A percentile compares a stretch with the other conserved stretches of the same genome.
phyloP scores from a whole-genome alignment of 2,797 vertebrate genomes.

The Sternarchorhynchus goeldii region DNA sequence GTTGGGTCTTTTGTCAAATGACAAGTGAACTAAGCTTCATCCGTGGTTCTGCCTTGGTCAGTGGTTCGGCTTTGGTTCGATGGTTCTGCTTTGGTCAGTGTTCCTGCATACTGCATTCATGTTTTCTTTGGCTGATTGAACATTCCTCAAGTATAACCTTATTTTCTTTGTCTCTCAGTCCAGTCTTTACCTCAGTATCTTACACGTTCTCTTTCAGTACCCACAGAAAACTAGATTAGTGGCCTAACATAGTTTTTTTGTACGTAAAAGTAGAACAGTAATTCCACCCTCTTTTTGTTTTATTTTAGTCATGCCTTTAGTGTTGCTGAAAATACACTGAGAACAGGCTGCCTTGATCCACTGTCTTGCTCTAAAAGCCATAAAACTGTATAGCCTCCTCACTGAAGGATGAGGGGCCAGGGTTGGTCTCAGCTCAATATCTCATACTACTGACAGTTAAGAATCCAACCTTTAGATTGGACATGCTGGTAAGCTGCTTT shows the following conservation, averaged over 20 bases:
- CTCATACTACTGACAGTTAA: background rate
- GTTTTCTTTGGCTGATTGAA: too few species aligned
- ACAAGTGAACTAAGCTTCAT: too few species aligned
- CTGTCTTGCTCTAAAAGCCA: slow-evolving; percentile 40
- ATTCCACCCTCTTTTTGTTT: slow-evolving; percentile 57
- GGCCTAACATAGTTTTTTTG: slow-evolving; percentile 52
- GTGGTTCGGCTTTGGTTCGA: too few species aligned
- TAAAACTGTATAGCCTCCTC: background rate
- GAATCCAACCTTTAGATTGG: background rate
- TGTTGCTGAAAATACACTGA: slow-evolving; percentile 43
- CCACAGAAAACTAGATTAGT: slow-evolving; percentile 61
- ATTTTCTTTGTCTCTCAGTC: slow-evolving; percentile 41
- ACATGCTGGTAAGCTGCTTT: background rate
- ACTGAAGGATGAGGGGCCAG: slow-evolving; percentile 8
- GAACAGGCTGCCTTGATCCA: slow-evolving; percentile 48
- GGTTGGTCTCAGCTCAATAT: slow-evolving; percentile 9
- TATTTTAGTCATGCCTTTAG: slow-evolving; percentile 60
- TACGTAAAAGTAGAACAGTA: slow-evolving; percentile 50
- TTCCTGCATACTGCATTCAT: too few species aligned
- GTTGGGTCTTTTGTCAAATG: too few species aligned
- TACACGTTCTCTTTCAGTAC: slow-evolving; percentile 43
- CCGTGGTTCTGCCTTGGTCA: too few species aligned
- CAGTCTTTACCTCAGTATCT: slow-evolving; percentile 46
- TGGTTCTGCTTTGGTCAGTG: too few species aligned
- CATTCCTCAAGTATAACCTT: slow-evolving; percentile 11